These are phyloP conservation scores for Ctenodactylus gundi DNA, from an alignment of 2,113 vertebrate species.

Conservation along the genomic window DNA sequence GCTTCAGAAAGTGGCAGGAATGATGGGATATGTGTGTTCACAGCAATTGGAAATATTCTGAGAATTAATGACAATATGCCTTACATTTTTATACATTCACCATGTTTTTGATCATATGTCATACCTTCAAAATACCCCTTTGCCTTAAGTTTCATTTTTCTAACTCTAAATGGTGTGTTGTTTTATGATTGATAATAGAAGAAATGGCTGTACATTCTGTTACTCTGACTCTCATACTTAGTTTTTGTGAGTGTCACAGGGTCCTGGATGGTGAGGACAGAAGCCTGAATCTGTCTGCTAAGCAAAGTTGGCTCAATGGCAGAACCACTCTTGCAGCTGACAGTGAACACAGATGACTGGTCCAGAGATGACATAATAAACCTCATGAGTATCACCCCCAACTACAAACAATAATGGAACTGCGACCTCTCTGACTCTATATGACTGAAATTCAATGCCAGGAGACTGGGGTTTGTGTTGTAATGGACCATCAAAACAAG, in stretches of 20 bases:
- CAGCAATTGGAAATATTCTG: no score
- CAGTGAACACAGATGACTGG: not conserved
- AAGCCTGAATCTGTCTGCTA: not conserved
- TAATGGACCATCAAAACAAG: conserved; percentile 1
- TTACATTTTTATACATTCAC: no score
- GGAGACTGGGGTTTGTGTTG: not conserved
- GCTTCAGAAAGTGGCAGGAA: no score
- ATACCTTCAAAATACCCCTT: not conserved
- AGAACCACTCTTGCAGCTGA: not conserved
- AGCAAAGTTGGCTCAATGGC: not conserved
- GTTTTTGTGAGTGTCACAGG: not conserved
- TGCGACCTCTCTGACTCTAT: not conserved
- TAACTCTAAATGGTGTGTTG: not conserved
- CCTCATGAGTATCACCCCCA: not conserved
- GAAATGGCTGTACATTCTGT: not conserved
- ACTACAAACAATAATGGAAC: conserved; percentile 37
- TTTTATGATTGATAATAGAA: conserved; percentile 18
- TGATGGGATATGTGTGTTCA: no score
- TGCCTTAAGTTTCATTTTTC: not conserved
- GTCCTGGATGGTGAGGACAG: not conserved
- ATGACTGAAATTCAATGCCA: not conserved
- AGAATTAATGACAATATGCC: no score
- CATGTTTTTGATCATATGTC: no score
- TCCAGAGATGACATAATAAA: not conserved
- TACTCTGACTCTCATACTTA: not conserved